These are phyloP conservation scores for Vanessa cardui DNA, from an alignment of 2,888 invertebrate species.

Conservation along the genomic window DNA sequence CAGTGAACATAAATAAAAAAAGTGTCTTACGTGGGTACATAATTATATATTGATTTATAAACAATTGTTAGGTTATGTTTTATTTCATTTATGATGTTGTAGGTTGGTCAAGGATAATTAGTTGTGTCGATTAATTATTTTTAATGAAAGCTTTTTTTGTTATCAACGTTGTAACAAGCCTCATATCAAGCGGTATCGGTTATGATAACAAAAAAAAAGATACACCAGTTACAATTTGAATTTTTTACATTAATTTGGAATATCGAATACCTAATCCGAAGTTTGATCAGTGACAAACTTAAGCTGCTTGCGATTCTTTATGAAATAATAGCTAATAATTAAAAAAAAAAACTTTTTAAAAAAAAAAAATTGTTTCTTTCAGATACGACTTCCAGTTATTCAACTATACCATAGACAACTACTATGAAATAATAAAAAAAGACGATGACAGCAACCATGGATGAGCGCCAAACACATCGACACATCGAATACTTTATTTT, in stretches of 20 bases:
- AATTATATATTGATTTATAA: background rate
- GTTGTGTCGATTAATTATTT: background rate
- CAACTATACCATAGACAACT: slow-evolving; percentile 90
- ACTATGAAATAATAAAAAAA: slow-evolving; percentile 83
- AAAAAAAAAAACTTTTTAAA: background rate
- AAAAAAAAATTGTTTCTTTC: slow-evolving; percentile 41
- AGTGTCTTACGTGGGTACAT: background rate
- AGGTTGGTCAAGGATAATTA: background rate
- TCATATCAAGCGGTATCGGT: no score
- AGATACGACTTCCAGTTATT: slow-evolving; percentile 94
- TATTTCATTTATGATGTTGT: background rate
- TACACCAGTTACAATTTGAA: background rate
- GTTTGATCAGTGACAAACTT: no score
- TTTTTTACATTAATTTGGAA: no score
- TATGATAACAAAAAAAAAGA: no score
- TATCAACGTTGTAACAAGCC: no score
- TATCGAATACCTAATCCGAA: no score
- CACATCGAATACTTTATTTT: slow-evolving; percentile 42
- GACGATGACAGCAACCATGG: slow-evolving; percentile 60
- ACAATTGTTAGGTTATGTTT: background rate
- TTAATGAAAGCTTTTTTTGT: background rate
- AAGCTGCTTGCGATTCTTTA: no score
- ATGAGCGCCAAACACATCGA: slow-evolving; percentile 50
- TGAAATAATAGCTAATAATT: no score
- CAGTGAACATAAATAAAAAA: background rate